Evolutionary conservation across 2,888 invertebrate genomes (phyloP).

Genomic region (Auanema freiburgensis): DNA sequence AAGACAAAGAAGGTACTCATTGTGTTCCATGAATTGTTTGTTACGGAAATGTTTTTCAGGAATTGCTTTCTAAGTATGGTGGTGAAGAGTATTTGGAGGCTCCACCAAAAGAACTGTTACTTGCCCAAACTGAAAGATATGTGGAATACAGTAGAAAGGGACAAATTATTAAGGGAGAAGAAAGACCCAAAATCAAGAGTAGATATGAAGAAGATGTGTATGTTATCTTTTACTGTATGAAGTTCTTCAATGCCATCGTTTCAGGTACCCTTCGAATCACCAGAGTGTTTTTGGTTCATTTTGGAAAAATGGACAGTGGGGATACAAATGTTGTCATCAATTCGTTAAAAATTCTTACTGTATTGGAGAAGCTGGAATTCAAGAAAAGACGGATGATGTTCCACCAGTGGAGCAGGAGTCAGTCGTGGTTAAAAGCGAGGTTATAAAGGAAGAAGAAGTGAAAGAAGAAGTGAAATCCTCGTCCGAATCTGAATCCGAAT

Average conservation of each 20-base stretch:
- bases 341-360: slow-evolving; percentile 84
- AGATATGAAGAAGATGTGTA: slow-evolving; percentile 91
- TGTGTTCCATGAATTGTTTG: neutral
- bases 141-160: slow-evolving; percentile 92
- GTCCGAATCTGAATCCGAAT: slow-evolving; percentile 18
- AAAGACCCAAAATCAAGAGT: slow-evolving; percentile 81
- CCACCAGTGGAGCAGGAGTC: slow-evolving; percentile 72
- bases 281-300: slow-evolving; percentile 92
- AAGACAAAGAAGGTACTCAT: slow-evolving; percentile 74
- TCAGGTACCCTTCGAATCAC: slow-evolving; percentile 78
- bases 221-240: slow-evolving; percentile 53
- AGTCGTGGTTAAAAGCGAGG: slow-evolving; percentile 17
- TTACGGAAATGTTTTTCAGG: slow-evolving; percentile 67
- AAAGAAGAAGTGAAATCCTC: slow-evolving; percentile 22
- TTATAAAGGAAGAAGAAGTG: slow-evolving; percentile 25
- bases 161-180: slow-evolving; percentile 78
- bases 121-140: slow-evolving; percentile 94
- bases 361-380: slow-evolving; percentile 73
- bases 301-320: slow-evolving; percentile 92
- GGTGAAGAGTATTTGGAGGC: slow-evolving; percentile 83
- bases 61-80: slow-evolving; percentile 87
- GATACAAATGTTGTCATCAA: slow-evolving; percentile 91
- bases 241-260: slow-evolving; percentile 9
- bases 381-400: slow-evolving; percentile 4
- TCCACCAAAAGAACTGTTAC: slow-evolving; percentile 82